A percentile compares a stretch with the other conserved stretches of the same genome.
Conservation (phyloP, 1,140 invertebrate genomes). For the Aporrectodea caliginosa region DNA sequence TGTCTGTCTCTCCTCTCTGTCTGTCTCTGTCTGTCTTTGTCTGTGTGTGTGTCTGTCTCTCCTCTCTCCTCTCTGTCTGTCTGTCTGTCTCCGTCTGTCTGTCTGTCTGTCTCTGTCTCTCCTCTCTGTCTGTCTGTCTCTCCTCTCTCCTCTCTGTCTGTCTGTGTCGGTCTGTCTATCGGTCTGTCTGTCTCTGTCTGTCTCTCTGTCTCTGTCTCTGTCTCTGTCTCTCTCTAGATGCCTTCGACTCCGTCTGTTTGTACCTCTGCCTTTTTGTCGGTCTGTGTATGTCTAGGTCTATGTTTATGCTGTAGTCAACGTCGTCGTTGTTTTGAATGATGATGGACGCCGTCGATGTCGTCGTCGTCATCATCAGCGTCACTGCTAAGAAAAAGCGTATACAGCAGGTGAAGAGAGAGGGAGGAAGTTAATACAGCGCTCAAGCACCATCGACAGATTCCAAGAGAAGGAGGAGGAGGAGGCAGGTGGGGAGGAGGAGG, state of each 20-base stretch:
- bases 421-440: too few species aligned
- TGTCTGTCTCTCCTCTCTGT: slow-evolving; percentile 1
- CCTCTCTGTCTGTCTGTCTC: not conserved
- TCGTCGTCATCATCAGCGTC: not conserved
- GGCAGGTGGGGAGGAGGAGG: not conserved
- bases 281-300: too few species aligned
- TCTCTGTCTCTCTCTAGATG: too few species aligned
- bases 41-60: not conserved
- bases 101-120: not conserved
- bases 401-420: not conserved
- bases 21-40: not conserved
- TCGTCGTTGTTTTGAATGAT: not conserved
- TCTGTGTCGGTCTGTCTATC: not conserved
- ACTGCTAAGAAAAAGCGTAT: not conserved
- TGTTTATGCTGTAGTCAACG: too few species aligned
- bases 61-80: not conserved
- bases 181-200: not conserved
- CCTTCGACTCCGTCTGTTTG: too few species aligned
- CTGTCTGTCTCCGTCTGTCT: not conserved
- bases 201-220: not conserved
- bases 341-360: not conserved
- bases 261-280: too few species aligned
- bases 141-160: not conserved
- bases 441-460: too few species aligned
- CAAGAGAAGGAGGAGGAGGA: not conserved